phyloP scores from a whole-genome alignment of 2,888 invertebrate species.

The Pogonocherus hispidulus region DNA sequence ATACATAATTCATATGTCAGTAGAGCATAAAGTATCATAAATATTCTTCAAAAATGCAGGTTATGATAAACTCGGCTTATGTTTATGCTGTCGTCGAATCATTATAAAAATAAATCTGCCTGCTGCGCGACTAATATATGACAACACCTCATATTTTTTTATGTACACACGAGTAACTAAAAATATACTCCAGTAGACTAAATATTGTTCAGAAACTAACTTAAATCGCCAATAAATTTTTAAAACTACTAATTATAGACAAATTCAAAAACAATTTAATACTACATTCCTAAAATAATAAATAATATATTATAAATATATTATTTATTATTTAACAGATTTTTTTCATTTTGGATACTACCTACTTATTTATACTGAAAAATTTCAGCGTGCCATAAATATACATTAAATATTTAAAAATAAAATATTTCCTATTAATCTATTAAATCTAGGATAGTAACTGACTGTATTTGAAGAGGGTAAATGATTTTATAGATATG shows the following conservation, averaged over 20 bases:
- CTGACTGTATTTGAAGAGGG: no score
- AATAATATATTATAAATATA: no score
- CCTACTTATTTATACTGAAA: no score
- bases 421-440: no score
- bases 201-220: neutral
- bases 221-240: neutral
- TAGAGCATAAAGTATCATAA: neutral
- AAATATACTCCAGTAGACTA: neutral
- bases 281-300: no score
- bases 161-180: neutral
- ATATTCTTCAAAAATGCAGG: neutral
- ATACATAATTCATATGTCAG: constrained; percentile 1
- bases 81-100: constrained; percentile 3
- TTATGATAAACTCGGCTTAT: constrained; percentile 1
- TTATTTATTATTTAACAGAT: no score
- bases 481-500: no score
- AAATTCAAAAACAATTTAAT: no score
- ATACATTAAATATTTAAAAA: no score
- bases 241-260: neutral
- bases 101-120: neutral
- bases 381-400: no score
- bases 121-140: neutral
- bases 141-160: constrained; percentile 1
- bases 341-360: no score
- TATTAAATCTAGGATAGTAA: no score